These are phyloP conservation scores for Aspidiotus rigidus DNA, from an alignment of 2,888 invertebrate species.

Conservation along the genomic window DNA sequence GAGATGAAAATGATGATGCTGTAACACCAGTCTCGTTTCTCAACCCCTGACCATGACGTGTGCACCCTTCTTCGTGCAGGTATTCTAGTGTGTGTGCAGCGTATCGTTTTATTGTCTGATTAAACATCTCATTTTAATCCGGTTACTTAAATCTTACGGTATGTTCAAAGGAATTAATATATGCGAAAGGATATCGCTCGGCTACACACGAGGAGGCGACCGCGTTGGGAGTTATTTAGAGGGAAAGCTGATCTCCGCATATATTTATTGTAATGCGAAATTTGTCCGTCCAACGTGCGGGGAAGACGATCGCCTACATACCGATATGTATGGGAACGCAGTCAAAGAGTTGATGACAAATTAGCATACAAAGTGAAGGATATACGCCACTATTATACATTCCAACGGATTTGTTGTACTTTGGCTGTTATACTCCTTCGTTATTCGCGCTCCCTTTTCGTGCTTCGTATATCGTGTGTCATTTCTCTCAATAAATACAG, in stretches of 20 bases:
- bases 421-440: background rate
- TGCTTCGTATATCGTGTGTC: too few relatives aligned
- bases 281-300: constrained; percentile 23
- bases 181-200: constrained; percentile 7
- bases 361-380: constrained; percentile 33
- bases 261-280: constrained; percentile 22
- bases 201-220: constrained; percentile 11
- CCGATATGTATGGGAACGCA: constrained; percentile 6
- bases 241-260: constrained; percentile 19
- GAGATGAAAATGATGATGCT: background rate
- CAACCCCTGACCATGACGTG: background rate
- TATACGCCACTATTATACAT: constrained; percentile 30
- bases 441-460: too few relatives aligned
- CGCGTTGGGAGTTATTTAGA: constrained; percentile 5
- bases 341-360: constrained; percentile 30
- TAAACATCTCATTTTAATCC: constrained; percentile 24
- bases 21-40: background rate
- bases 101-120: background rate
- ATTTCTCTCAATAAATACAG: too few relatives aligned
- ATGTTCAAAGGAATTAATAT: constrained; percentile 31
- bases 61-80: background rate
- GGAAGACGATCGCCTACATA: constrained; percentile 24
- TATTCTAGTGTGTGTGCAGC: background rate
- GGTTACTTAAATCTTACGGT: constrained; percentile 20
- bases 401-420: constrained; percentile 25